These are phyloP conservation scores for Bergia sp. DNA, from an alignment of 92 coral and sea anemone genomes.

Conservation along the genomic window DNA sequence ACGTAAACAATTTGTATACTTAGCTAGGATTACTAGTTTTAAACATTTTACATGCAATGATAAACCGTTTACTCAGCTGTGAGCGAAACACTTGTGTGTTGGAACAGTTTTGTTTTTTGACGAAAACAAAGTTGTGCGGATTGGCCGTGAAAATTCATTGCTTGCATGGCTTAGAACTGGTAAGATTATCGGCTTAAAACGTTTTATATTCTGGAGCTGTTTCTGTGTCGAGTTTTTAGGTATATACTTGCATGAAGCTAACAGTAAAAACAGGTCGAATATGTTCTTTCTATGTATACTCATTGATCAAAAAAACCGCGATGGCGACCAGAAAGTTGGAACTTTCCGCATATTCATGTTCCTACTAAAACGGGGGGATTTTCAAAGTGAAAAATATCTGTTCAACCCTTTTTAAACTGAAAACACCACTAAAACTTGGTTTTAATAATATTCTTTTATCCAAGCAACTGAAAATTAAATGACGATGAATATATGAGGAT, in stretches of 20 bases:
- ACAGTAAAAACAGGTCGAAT: neutral
- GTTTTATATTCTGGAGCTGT: neutral
- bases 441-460: too few relatives aligned
- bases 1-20: neutral
- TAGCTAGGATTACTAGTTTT: neutral
- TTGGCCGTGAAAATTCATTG: too few relatives aligned
- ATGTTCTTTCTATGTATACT: too few relatives aligned
- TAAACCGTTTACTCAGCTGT: neutral
- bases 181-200: neutral
- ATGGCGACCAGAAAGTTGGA: neutral
- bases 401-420: neutral
- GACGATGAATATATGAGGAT: neutral
- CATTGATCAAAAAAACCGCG: neutral
- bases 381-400: neutral
- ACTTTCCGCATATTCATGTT: neutral
- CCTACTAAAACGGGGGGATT: neutral
- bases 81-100: neutral
- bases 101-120: too few relatives aligned
- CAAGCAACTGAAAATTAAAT: neutral
- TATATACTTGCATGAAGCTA: neutral
- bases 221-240: too few relatives aligned
- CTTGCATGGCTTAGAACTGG: neutral
- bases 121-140: neutral
- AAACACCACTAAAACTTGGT: neutral
- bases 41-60: too few relatives aligned